phyloP scores from a whole-genome alignment of 2,888 invertebrate species.

The Ophioninae sp. region DNA sequence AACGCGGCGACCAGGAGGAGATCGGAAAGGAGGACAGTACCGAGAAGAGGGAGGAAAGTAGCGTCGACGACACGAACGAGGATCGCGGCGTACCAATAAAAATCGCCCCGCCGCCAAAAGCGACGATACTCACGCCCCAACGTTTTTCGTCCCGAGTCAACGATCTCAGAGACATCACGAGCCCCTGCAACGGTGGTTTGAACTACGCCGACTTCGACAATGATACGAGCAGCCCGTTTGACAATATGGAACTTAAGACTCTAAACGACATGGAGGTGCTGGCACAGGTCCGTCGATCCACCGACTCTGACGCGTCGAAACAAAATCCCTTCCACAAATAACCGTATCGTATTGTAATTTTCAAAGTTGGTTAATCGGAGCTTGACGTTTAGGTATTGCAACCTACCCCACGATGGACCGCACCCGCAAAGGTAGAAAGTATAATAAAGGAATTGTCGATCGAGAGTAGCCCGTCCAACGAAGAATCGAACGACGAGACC shows the following conservation, averaged over 20 bases:
- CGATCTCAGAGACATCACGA: conserved; percentile 72
- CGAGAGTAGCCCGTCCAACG: conserved; percentile 64
- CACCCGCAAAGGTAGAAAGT: conserved; percentile 72
- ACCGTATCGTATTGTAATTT: neutral
- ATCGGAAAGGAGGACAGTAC: conserved; percentile 83
- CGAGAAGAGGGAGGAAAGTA: conserved; percentile 57
- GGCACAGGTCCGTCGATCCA: conserved; percentile 85
- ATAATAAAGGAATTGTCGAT: conserved; percentile 72
- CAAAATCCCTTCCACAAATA: too few species aligned
- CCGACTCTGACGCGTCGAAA: neutral
- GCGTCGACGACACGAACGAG: conserved; percentile 31
- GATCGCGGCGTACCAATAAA: conserved; percentile 69
- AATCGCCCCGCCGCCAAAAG: conserved; percentile 79
- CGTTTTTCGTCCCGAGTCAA: conserved; percentile 74
- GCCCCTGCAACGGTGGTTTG: conserved; percentile 73
- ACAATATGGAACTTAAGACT: conserved; percentile 95
- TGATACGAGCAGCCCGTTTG: conserved; percentile 96
- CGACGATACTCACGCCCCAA: conserved; percentile 80
- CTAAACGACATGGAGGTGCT: conserved; percentile 96
- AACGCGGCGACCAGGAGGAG: conserved; percentile 39
- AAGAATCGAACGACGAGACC: conserved; percentile 63
- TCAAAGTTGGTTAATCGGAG: neutral
- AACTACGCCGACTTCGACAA: conserved; percentile 91
- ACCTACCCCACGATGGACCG: conserved; percentile 75
- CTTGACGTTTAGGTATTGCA: conserved; percentile 73